These are phyloP conservation scores for Acronicta leporina DNA, from an alignment of 2,888 invertebrate species.

Conservation along the genomic window DNA sequence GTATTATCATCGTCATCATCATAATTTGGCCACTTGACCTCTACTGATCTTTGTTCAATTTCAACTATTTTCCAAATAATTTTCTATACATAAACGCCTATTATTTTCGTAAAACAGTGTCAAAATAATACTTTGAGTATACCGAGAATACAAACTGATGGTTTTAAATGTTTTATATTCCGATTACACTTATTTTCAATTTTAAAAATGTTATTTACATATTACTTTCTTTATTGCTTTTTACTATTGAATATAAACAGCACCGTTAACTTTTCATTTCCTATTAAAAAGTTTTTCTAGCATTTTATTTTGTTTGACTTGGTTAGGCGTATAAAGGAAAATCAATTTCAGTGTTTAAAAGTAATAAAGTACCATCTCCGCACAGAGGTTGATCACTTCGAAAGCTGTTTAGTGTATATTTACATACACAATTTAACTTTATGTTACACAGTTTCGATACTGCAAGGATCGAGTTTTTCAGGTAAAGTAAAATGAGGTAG, in stretches of 20 bases:
- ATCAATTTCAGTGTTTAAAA: conserved; percentile 65
- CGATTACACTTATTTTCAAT: no score
- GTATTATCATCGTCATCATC: no score
- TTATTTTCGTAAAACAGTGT: no score
- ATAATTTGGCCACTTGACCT: no score
- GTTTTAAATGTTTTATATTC: no score
- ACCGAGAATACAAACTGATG: no score
- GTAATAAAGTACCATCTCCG: conserved; percentile 56
- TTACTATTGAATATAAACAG: conserved; percentile 1
- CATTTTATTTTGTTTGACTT: conserved; percentile 37
- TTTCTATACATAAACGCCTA: no score
- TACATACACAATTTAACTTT: conserved; percentile 82
- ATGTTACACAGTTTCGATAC: conserved; percentile 6
- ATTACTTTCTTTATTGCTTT: not conserved
- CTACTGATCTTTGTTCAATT: no score
- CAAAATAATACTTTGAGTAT: no score
- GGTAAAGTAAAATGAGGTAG: not conserved
- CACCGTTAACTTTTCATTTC: conserved; percentile 10
- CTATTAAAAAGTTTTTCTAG: conserved; percentile 18
- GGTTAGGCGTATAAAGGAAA: conserved; percentile 49
- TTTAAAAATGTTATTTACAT: no score
- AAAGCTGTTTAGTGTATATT: conserved; percentile 72
- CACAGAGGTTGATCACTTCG: conserved; percentile 58
- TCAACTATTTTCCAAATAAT: no score
- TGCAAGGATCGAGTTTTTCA: not conserved